phyloP scores from a whole-genome alignment of 2,797 vertebrate species.

The Schizopygopsis malacanthus region DNA sequence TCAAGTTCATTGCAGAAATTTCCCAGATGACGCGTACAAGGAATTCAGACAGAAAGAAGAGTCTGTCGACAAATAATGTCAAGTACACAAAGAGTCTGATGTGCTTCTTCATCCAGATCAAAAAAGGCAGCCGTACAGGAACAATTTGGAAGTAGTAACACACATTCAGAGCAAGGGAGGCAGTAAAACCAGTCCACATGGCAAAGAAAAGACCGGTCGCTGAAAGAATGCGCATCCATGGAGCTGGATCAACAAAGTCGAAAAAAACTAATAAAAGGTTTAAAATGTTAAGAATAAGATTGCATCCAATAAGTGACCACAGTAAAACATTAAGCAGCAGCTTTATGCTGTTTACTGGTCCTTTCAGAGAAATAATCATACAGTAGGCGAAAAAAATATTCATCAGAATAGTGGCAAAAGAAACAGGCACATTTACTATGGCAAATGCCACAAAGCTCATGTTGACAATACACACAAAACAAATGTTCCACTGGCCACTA shows the following conservation, averaged over 20 bases:
- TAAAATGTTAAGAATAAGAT: conserved; percentile 31
- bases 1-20: not conserved
- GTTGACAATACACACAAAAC: not conserved
- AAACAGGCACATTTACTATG: conserved; percentile 49
- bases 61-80: conserved; percentile 36
- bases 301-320: conserved; percentile 52
- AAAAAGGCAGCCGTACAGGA: conserved; percentile 45
- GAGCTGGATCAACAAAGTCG: not conserved
- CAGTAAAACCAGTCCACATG: conserved; percentile 47
- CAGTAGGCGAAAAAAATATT: conserved; percentile 65
- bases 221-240: rapidly evolving
- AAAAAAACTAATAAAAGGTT: not conserved
- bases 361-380: conserved; percentile 47
- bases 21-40: not conserved
- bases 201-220: not conserved
- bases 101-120: conserved; percentile 67
- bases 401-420: conserved; percentile 25
- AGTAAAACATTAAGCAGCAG: conserved; percentile 65
- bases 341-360: conserved; percentile 48
- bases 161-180: conserved; percentile 65
- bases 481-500: not conserved
- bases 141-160: conserved; percentile 68
- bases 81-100: conserved; percentile 57
- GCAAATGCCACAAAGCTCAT: conserved; percentile 16
- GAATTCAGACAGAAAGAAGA: not conserved